These are phyloP conservation scores for Leptodirus hochenwartii DNA, from an alignment of 2,888 invertebrate species.

Conservation along the genomic window DNA sequence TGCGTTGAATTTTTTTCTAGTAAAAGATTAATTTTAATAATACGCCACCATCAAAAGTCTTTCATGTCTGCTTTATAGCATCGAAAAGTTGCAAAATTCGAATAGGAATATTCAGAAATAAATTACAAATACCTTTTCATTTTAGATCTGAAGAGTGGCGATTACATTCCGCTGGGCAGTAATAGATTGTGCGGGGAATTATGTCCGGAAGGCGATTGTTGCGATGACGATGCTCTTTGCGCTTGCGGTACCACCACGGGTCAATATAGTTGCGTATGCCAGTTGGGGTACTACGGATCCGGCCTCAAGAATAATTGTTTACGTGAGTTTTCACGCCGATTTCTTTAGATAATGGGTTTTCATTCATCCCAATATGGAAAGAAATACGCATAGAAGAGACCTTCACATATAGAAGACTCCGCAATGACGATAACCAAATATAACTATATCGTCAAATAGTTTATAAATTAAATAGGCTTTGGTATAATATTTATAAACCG, in stretches of 20 bases:
- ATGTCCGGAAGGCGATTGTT: slow-evolving; percentile 34
- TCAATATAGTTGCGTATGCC: slow-evolving; percentile 48
- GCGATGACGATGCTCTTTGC: slow-evolving; percentile 40
- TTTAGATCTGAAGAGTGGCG: slow-evolving; percentile 40
- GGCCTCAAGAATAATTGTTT: slow-evolving; percentile 39
- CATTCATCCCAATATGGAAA: slow-evolving; percentile 1
- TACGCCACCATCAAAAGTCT: not conserved
- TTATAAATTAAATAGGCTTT: too few relatives aligned
- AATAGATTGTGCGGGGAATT: slow-evolving; percentile 32
- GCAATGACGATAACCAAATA: not conserved
- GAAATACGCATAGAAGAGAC: not conserved
- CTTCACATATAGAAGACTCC: not conserved
- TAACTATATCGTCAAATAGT: too few relatives aligned
- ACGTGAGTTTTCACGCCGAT: slow-evolving; percentile 29
- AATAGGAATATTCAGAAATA: too few relatives aligned
- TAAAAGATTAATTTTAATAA: not conserved
- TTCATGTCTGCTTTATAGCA: too few relatives aligned
- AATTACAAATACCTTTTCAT: slow-evolving; percentile 2
- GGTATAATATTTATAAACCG: too few relatives aligned
- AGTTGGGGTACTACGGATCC: slow-evolving; percentile 43
- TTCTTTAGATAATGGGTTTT: not conserved
- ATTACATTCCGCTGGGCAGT: slow-evolving; percentile 32
- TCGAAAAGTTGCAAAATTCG: too few relatives aligned
- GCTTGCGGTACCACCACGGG: slow-evolving; percentile 49
- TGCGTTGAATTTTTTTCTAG: not conserved